A percentile compares a stretch with the other conserved stretches of the same genome.
Evolutionary conservation across 2,888 invertebrate species (phyloP).

Genomic region (Poecilobothrus nobilitatus): DNA sequence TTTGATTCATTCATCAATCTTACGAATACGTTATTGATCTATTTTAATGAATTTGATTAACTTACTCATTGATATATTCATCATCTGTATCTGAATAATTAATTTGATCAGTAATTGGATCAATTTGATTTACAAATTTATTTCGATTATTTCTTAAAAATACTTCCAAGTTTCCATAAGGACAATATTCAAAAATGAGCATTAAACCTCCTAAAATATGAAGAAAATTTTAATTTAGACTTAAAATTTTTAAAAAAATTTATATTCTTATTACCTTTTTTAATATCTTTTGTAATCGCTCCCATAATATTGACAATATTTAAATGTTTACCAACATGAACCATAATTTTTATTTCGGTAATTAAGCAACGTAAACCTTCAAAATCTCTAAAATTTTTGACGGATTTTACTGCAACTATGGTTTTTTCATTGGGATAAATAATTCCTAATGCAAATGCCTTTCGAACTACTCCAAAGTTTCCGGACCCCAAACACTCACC

Average conservation of each 20-base stretch:
- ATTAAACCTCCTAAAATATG: conserved; percentile 43
- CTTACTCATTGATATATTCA: too few relatives aligned
- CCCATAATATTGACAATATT: conserved; percentile 88
- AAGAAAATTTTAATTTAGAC: too few relatives aligned
- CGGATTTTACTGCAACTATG: conserved; percentile 85
- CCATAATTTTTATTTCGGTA: conserved; percentile 85
- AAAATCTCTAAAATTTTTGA: conserved; percentile 61
- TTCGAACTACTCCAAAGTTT: conserved; percentile 84
- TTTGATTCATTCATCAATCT: too few relatives aligned
- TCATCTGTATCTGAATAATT: too few relatives aligned
- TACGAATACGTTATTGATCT: too few relatives aligned
- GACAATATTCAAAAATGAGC: conserved; percentile 84
- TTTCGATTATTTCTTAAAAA: conserved; percentile 68
- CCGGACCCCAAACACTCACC: conserved; percentile 79
- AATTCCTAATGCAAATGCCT: conserved; percentile 72
- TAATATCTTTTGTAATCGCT: conserved; percentile 77
- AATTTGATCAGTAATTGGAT: conserved; percentile 52
- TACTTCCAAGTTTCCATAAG: conserved; percentile 75
- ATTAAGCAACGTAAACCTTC: conserved; percentile 74
- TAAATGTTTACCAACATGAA: conserved; percentile 79
- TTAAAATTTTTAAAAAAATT: background rate
- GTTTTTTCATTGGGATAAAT: conserved; percentile 58
- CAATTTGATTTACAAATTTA: conserved; percentile 68
- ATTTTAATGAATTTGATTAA: too few relatives aligned
- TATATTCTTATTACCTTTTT: conserved; percentile 56